These are phyloP conservation scores for Theonella swinhoei DNA, from an alignment of 37 sponge, comb jelly and placozoan species.

Conservation along the genomic window DNA sequence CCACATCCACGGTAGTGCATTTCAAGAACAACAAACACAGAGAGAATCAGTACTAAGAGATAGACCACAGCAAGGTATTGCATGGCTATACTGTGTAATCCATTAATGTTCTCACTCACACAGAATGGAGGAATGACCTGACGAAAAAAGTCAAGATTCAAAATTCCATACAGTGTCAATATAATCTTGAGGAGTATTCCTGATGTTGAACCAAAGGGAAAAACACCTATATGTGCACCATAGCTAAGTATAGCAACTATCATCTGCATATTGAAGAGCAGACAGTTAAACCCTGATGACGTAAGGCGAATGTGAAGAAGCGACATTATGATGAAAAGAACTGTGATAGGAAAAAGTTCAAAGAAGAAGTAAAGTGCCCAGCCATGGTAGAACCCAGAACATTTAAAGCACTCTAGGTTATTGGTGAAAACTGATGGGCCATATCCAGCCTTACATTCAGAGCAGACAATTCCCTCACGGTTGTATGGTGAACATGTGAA, in stretches of 20 bases:
- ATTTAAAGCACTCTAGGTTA: conserved; percentile 6
- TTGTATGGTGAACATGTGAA: conserved; percentile 31
- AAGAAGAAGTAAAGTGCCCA: conserved; percentile 17
- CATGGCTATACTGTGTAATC: conserved; percentile 25
- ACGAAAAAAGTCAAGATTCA: conserved; percentile 61
- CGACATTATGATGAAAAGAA: neutral
- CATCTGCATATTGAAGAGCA: conserved; percentile 15
- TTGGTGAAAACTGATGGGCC: conserved; percentile 14
- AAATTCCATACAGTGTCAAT: conserved; percentile 23
- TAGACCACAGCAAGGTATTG: conserved; percentile 44
- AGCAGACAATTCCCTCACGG: neutral
- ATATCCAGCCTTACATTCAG: neutral
- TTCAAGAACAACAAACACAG: neutral
- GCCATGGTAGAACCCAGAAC: neutral
- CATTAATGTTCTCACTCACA: conserved; percentile 23
- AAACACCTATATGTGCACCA: neutral
- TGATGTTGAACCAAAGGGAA: neutral
- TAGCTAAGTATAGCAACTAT: neutral
- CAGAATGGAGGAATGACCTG: conserved; percentile 36
- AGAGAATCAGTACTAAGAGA: conserved; percentile 13
- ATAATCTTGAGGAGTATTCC: neutral
- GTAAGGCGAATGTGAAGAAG: conserved; percentile 16
- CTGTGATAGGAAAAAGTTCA: neutral
- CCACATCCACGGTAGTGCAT: conserved; percentile 12
- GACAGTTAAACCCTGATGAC: neutral